Evolutionary conservation across 2,797 vertebrate genomes (phyloP), one percentile per base, ranked within the genome.

Genomic region (Naso thynnoides): DNA sequence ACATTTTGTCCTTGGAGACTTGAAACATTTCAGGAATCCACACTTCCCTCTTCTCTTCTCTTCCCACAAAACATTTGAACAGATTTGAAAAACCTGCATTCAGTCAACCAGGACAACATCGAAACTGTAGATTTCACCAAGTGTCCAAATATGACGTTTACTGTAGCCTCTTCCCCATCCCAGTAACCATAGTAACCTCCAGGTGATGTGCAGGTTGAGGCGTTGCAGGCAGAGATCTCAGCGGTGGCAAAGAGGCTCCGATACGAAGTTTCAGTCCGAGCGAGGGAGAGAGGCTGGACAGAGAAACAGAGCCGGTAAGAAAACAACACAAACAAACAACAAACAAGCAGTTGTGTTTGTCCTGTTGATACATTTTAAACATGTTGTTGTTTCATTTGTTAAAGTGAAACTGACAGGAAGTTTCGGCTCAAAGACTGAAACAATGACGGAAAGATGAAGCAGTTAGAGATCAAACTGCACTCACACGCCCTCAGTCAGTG

Each of bases 141-240:
- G 1, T 24, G 7, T 39, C 11, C 23, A 21, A 4, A 24, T 24
- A 24, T 26, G 14, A 49, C n/a, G 48, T 24, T 31, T 2, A 9
- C 38, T 16, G 26, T 3, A 24, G 19, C n/a, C 2, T 41, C 10
- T 24, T 39, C 13, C 45, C 21, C 21, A 26, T 41, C 26, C 31
- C 0, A 10, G 55, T 77, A 79, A 73, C 49, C 68, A 76, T 76
- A 44, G 62, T 82, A 79, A 88, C 80, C 26, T 13, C 0, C 16
- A 18, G 86, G 88, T 90, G 21, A 63, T 91, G 62, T 79, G 57
- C 92, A 99, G 97, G 84, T 98, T 89, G 97, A 98, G 93, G 95
- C 94, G 16, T 87, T 99, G 82, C 95, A 97, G 85, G 93, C 81
- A 3, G 97, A 99, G 92, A 96, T 99, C n/a, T 86, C 95, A 9